Base-by-base conservation (phyloP, 2,113 vertebrate genomes). In the Thalassoma bifasciatum region DNA sequence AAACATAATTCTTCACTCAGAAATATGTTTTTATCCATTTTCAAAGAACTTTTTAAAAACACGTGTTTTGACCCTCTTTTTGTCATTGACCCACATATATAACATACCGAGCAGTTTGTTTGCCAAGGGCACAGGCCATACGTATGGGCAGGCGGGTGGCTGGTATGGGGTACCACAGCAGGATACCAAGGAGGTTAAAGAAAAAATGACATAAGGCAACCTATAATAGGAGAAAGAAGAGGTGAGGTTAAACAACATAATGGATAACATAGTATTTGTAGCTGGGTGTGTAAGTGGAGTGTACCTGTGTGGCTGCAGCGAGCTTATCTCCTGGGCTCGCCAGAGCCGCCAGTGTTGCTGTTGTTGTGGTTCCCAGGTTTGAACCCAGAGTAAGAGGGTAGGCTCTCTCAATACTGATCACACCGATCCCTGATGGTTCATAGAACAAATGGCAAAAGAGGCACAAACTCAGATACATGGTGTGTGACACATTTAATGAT, bases 131-230 rank as follows among this genome's bases (percentile, higher is more conserved):
- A 67, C 92, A 90, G 59, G 96, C 95, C 96, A 97, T 96, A 58
- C 82, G 92, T 84, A 96, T 95, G 65, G 96, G 96, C 76, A 97
- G 77, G 42, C 95, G 95, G 0, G 78, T 93, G 82, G 91, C 90
- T 40, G 96, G 96, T 60, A 96, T 61, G 0, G 96, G 96, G 74
- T 96, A 97, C 95, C 95, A 97, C 66, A 97, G 91, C 72, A 97
- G 56, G 86, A 97, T 97, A 40, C 95, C 96, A 0, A 95, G 93
- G 73, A 96, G 93, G 72, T 97, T 97, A 91, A 97, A 97, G 93
- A 96, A 96, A 83, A 97, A 96, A 82, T 97, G 96, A 79, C 96
- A 96, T 67, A 97, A 92, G 17, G 96, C 95, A 0, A 96, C 95
- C 96, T 96, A 86, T 73, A 75, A 77, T 2, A 36, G 5, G 16